Conservation (phyloP, 2,797 vertebrate genomes). For the Melopsittacus undulatus region DNA sequence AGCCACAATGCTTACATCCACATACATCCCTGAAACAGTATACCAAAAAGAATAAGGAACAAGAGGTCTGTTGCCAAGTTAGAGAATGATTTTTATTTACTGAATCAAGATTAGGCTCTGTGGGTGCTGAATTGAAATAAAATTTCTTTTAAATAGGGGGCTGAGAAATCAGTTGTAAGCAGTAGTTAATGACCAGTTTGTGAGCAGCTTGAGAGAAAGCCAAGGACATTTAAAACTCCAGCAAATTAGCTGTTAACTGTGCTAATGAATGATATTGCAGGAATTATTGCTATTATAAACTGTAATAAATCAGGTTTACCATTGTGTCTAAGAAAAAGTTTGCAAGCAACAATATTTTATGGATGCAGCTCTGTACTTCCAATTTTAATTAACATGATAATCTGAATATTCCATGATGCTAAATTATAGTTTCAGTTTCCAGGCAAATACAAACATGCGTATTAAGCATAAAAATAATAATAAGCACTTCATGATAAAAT, state of each 20-base stretch:
- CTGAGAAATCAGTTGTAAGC: constrained; percentile 76
- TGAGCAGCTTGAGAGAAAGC: constrained; percentile 75
- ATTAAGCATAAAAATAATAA: neutral
- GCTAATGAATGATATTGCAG: constrained; percentile 75
- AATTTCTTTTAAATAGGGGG: constrained; percentile 73
- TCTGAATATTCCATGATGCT: constrained; percentile 13
- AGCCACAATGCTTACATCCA: neutral
- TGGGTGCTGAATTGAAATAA: constrained; percentile 71
- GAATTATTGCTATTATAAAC: constrained; percentile 76
- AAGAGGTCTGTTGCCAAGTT: constrained; percentile 5
- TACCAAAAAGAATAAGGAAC: neutral
- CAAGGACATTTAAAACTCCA: constrained; percentile 73
- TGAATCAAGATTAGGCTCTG: constrained; percentile 63
- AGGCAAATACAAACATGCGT: neutral
- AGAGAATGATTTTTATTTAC: constrained; percentile 68
- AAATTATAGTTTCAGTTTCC: neutral
- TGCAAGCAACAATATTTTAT: constrained; percentile 45
- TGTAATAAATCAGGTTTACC: constrained; percentile 71
- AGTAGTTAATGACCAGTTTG: constrained; percentile 74
- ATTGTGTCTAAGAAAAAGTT: constrained; percentile 53
- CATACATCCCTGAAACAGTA: neutral
- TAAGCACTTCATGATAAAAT: neutral
- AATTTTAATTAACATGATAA: constrained; percentile 58
- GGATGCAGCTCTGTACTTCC: neutral
- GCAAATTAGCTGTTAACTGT: constrained; percentile 78